Percentiles rank a stretch among this genome's conserved stretches.
Evolutionary conservation across 2,113 vertebrate species (phyloP).

Genomic region (Paraplagusia blochii): DNA sequence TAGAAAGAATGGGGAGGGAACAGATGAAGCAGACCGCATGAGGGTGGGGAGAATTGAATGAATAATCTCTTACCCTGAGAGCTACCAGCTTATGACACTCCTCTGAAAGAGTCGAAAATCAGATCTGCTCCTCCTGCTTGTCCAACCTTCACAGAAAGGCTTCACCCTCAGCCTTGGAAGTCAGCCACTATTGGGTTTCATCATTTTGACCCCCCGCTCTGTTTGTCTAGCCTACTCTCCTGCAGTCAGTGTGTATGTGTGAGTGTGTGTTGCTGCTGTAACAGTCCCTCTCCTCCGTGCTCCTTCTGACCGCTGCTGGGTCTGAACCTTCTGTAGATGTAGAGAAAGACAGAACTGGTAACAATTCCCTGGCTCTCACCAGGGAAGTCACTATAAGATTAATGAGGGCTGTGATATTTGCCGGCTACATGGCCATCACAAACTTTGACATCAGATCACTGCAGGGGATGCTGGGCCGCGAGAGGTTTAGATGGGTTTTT

Average conservation of each 20-base stretch:
- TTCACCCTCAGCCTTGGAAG: constrained; percentile 17
- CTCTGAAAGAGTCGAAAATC: constrained; percentile 9
- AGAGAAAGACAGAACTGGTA: constrained; percentile 57
- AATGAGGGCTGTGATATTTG: constrained; percentile 55
- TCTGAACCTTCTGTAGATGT: constrained; percentile 47
- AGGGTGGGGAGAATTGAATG: constrained; percentile 17
- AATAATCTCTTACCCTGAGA: constrained; percentile 25
- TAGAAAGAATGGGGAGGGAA: constrained; percentile 33
- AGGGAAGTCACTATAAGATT: constrained; percentile 62
- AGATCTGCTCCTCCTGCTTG: background rate
- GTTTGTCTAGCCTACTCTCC: constrained; percentile 45
- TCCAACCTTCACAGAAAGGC: constrained; percentile 16
- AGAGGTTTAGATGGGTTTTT: constrained; percentile 10
- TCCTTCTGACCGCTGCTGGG: constrained; percentile 50
- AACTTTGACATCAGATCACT: constrained; percentile 31
- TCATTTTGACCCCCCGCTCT: constrained; percentile 33
- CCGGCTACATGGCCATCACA: constrained; percentile 47
- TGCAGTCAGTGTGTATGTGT: constrained; percentile 26
- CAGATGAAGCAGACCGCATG: constrained; percentile 34
- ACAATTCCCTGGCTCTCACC: constrained; percentile 56
- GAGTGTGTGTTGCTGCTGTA: constrained; percentile 31
- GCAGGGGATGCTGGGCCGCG: constrained; percentile 12
- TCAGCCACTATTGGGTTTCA: constrained; percentile 26
- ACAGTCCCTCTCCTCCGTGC: constrained; percentile 34
- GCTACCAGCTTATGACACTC: constrained; percentile 41